Percentiles rank a stretch among this genome's conserved stretches.
Evolutionary conservation across 2,888 invertebrate genomes (phyloP).

Genomic region (Isotomurus palustris): DNA sequence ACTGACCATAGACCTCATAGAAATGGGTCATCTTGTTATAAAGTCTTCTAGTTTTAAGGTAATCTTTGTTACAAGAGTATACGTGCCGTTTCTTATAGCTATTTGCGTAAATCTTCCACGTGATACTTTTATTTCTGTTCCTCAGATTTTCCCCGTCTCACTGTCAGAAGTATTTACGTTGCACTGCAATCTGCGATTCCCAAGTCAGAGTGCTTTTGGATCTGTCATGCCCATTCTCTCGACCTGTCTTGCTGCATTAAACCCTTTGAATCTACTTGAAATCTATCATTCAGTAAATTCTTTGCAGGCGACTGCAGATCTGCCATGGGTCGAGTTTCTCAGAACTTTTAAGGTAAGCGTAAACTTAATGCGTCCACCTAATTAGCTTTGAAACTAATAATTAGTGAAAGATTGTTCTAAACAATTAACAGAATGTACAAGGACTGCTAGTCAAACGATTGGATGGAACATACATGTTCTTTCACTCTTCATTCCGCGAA

Average conservation of each 20-base stretch:
- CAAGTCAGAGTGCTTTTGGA: slow-evolving; percentile 83
- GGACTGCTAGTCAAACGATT: slow-evolving; percentile 84
- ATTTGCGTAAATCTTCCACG: no score
- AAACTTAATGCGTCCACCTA: not conserved
- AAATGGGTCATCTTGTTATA: slow-evolving; percentile 83
- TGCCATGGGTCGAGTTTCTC: slow-evolving; percentile 86
- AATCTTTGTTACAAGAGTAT: not conserved
- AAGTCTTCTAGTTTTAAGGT: slow-evolving; percentile 90
- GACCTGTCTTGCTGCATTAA: slow-evolving; percentile 83
- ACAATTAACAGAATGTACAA: slow-evolving; percentile 59
- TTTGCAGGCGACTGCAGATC: slow-evolving; percentile 68
- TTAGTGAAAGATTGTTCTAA: not conserved
- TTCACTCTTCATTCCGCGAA: slow-evolving; percentile 96
- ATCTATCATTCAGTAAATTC: slow-evolving; percentile 92
- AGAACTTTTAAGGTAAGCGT: slow-evolving; percentile 67
- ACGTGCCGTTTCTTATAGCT: not conserved
- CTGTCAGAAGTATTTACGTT: slow-evolving; percentile 83
- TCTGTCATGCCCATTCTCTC: slow-evolving; percentile 82
- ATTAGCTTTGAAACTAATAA: not conserved
- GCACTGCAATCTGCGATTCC: slow-evolving; percentile 85
- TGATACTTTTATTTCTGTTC: not conserved
- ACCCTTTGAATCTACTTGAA: slow-evolving; percentile 82
- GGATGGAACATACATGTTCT: slow-evolving; percentile 94
- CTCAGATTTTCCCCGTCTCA: slow-evolving; percentile 70
- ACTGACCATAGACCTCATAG: slow-evolving; percentile 83